Evolutionary conservation across 2,888 invertebrate species (phyloP).

Genomic region (Nomada ruficornis): DNA sequence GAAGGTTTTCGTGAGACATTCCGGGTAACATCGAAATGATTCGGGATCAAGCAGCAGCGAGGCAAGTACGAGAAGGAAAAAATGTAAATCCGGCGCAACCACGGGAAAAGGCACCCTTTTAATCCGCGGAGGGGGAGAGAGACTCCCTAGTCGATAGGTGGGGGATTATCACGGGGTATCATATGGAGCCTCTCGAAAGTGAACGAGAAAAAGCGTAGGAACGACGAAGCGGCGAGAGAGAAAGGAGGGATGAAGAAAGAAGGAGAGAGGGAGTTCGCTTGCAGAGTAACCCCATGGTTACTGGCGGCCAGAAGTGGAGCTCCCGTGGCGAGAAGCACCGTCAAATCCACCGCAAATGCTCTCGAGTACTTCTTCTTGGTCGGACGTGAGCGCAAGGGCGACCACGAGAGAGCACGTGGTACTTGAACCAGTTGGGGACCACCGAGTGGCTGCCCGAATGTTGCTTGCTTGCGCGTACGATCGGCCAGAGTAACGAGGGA

Average conservation of each 20-base stretch:
- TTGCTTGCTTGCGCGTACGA: slow-evolving; percentile 72
- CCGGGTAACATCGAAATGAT: slow-evolving; percentile 36
- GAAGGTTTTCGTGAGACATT: slow-evolving; percentile 25
- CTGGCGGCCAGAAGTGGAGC: slow-evolving; percentile 76
- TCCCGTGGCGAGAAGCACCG: slow-evolving; percentile 81
- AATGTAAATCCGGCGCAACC: slow-evolving; percentile 68
- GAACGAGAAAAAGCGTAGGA: slow-evolving; percentile 65
- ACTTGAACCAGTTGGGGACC: slow-evolving; percentile 84
- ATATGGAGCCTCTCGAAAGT: slow-evolving; percentile 81
- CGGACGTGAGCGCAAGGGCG: slow-evolving; percentile 83
- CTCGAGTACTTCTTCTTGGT: slow-evolving; percentile 82
- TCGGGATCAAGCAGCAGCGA: slow-evolving; percentile 26
- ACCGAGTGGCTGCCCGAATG: slow-evolving; percentile 78
- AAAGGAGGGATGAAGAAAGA: slow-evolving; percentile 24
- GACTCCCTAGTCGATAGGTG: slow-evolving; percentile 68
- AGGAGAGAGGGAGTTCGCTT: slow-evolving; percentile 31
- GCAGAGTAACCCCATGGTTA: slow-evolving; percentile 75
- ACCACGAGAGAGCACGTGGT: slow-evolving; percentile 80
- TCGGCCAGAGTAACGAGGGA: slow-evolving; percentile 62
- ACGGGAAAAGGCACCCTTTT: slow-evolving; percentile 73
- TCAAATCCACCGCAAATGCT: slow-evolving; percentile 84
- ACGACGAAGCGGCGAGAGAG: slow-evolving; percentile 43
- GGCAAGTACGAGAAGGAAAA: slow-evolving; percentile 30
- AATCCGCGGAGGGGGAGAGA: slow-evolving; percentile 62
- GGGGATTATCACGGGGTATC: slow-evolving; percentile 80